A percentile compares a stretch with the other conserved stretches of the same genome.
Evolutionary conservation across 2,797 vertebrate species (phyloP).

Genomic region (Hyperoplus immaculatus): DNA sequence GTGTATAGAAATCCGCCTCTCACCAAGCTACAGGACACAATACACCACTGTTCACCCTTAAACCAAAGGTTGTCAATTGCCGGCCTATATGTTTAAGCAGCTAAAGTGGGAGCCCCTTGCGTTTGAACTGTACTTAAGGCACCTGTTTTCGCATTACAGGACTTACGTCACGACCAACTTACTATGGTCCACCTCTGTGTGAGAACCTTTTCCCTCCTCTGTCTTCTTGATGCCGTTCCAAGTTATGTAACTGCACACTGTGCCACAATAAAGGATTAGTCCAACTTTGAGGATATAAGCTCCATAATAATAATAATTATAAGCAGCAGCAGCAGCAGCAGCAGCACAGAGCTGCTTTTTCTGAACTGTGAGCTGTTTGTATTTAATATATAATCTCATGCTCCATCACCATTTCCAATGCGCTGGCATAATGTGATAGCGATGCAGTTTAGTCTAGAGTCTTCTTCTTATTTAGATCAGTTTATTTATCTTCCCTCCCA

Average conservation of each 20-base stretch:
- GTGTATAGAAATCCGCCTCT: conserved; percentile 72
- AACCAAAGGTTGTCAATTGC: conserved; percentile 48
- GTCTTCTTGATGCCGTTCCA: conserved; percentile 71
- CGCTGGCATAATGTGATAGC: conserved; percentile 18
- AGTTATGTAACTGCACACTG: conserved; percentile 78
- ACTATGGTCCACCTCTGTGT: conserved; percentile 51
- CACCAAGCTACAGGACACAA: conserved; percentile 65
- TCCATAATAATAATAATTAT: conserved; percentile 65
- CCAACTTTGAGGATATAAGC: conserved; percentile 74
- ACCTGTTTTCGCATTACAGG: conserved; percentile 47
- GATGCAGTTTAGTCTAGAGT: conserved; percentile 51
- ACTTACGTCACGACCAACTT: conserved; percentile 36
- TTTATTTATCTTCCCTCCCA: conserved; percentile 44
- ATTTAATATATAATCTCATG: conserved; percentile 44
- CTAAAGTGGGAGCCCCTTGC: conserved; percentile 40
- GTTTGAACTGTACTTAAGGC: conserved; percentile 50
- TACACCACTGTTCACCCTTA: conserved; percentile 70
- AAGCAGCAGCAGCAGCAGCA: conserved; percentile 48
- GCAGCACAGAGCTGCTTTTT: conserved; percentile 24
- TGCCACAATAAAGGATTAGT: conserved; percentile 81
- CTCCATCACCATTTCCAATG: conserved; percentile 29
- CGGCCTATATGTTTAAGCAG: conserved; percentile 42
- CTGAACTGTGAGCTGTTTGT: conserved; percentile 44
- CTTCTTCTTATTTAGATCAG: conserved; percentile 33
- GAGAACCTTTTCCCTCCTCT: conserved; percentile 66